Conservation (phyloP, 2,888 invertebrate genomes). For the Cheilosia vernalis region DNA sequence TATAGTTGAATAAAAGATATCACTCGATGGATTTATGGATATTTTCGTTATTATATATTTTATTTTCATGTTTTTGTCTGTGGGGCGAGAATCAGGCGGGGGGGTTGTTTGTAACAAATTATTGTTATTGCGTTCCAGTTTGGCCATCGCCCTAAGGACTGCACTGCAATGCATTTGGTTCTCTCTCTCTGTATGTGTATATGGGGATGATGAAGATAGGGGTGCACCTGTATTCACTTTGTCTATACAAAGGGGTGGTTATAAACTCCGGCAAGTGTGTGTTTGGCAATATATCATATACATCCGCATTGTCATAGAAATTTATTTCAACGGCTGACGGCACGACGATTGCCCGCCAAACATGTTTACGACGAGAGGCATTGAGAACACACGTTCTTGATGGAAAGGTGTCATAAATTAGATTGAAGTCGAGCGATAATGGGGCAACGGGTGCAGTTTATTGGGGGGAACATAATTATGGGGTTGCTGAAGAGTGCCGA, state of each 20-base stretch:
- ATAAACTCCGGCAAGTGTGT: neutral
- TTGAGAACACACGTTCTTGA: conserved; percentile 78
- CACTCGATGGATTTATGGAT: conserved; percentile 74
- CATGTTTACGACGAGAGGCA: conserved; percentile 66
- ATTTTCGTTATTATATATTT: conserved; percentile 74
- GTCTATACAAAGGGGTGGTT: neutral
- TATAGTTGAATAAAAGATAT: conserved; percentile 72
- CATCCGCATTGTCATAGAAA: conserved; percentile 75
- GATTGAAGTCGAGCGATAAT: conserved; percentile 76
- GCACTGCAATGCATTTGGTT: conserved; percentile 59
- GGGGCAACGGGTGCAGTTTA: neutral
- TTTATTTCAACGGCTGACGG: conserved; percentile 71
- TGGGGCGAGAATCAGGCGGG: conserved; percentile 19
- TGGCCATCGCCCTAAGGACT: conserved; percentile 68
- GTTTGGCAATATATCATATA: conserved; percentile 68
- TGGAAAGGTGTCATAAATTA: conserved; percentile 83
- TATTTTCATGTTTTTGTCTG: conserved; percentile 72
- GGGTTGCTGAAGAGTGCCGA: no score
- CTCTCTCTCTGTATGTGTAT: neutral
- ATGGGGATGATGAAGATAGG: conserved; percentile 25
- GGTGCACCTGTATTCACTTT: conserved; percentile 55
- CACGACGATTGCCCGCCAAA: conserved; percentile 67
- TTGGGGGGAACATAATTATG: neutral
- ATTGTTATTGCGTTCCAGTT: conserved; percentile 74
- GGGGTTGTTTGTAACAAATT: conserved; percentile 64